These are phyloP conservation scores for Polylopha cassiicola DNA, from an alignment of 2,888 invertebrate genomes.

Conservation along the genomic window DNA sequence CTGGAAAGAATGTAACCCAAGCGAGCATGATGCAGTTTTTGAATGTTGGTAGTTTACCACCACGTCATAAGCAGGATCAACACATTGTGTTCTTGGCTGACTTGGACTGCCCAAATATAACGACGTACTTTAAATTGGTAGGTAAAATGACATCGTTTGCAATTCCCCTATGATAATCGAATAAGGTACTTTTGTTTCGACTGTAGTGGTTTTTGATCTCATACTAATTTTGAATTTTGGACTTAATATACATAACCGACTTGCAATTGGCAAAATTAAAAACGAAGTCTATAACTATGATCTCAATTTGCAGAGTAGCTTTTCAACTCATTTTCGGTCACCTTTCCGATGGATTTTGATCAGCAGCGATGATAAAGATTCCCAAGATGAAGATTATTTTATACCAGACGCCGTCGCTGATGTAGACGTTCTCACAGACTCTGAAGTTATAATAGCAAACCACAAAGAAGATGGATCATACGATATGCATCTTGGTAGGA, in stretches of 20 bases:
- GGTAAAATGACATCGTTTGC: constrained; percentile 4
- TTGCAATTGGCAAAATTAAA: too few relatives aligned
- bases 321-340: constrained; percentile 42
- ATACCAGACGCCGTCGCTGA: constrained; percentile 35
- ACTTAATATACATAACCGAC: too few relatives aligned
- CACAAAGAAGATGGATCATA: constrained; percentile 28
- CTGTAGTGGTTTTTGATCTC: neutral
- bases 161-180: too few relatives aligned
- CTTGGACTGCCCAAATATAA: constrained; percentile 44
- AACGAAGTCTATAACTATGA: too few relatives aligned
- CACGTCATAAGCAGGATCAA: constrained; percentile 40
- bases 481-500: constrained; percentile 48
- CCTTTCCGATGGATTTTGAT: constrained; percentile 62
- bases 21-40: constrained; percentile 41
- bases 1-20: constrained; percentile 32
- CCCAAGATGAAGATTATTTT: constrained; percentile 19
- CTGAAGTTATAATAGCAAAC: constrained; percentile 44
- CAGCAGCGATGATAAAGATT: constrained; percentile 21
- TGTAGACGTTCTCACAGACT: constrained; percentile 47
- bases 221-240: constrained; percentile 1
- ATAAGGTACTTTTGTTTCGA: too few relatives aligned
- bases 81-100: constrained; percentile 51
- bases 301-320: constrained; percentile 40
- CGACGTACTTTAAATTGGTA: constrained; percentile 41
- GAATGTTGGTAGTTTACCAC: constrained; percentile 30